Evolutionary conservation across 92 coral and sea anemone species (phyloP).

Genomic region (Epizoanthus illoricatus): DNA sequence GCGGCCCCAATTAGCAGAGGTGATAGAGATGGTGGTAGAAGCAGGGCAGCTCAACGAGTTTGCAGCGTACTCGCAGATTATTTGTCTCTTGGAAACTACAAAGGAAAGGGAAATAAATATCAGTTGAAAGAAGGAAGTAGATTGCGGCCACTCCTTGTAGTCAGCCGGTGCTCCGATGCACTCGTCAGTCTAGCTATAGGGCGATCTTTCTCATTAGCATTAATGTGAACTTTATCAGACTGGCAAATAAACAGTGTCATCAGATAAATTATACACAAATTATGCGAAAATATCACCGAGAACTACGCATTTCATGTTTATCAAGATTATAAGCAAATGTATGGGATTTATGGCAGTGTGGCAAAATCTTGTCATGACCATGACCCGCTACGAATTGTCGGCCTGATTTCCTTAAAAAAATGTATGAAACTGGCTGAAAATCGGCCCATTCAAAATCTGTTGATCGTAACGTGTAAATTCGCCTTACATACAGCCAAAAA

Average conservation of each 20-base stretch:
- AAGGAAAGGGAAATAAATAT: neutral
- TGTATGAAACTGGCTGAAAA: too few relatives aligned
- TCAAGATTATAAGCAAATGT: neutral
- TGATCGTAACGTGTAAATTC: too few relatives aligned
- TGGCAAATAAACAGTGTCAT: neutral
- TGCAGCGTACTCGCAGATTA: slow-evolving; percentile 71
- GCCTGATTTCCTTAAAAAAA: too few relatives aligned
- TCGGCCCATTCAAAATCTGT: too few relatives aligned
- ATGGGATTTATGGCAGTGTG: neutral
- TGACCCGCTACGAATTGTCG: neutral
- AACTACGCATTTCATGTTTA: neutral
- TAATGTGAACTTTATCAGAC: neutral
- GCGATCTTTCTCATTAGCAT: neutral
- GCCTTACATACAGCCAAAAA: too few relatives aligned
- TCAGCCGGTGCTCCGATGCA: too few relatives aligned
- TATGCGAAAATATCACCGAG: neutral
- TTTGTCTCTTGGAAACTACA: slow-evolving; percentile 63
- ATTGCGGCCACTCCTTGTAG: too few relatives aligned
- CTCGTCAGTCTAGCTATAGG: neutral
- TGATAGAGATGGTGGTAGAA: slow-evolving; percentile 65
- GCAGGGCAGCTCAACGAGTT: slow-evolving; percentile 73
- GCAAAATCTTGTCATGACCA: neutral
- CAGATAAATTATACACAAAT: neutral
- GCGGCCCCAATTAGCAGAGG: slow-evolving; percentile 77
- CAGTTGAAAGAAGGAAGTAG: too few relatives aligned